These are phyloP conservation scores for Arremon aurantiirostris DNA, from an alignment of 2,797 vertebrate genomes.

Conservation along the genomic window DNA sequence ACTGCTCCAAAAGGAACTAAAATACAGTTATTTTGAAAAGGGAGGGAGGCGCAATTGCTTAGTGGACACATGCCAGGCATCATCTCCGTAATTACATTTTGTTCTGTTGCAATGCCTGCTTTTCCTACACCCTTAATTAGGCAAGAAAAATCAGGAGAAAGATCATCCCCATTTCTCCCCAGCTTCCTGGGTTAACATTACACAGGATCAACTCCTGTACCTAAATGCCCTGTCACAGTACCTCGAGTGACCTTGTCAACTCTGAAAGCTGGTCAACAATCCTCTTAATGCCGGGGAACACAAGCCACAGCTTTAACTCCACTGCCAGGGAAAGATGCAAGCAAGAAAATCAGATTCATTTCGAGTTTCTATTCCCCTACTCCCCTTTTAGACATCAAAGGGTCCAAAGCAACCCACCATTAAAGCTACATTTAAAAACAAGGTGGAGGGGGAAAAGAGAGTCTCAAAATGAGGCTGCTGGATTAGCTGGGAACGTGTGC, in stretches of 20 bases:
- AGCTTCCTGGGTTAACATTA: slow-evolving; percentile 18
- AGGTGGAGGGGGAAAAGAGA: rapidly evolving
- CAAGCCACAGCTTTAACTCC: slow-evolving; percentile 9
- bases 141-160: slow-evolving; percentile 35
- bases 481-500: not conserved
- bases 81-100: slow-evolving; percentile 53
- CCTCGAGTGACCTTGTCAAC: slow-evolving; percentile 70
- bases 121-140: slow-evolving; percentile 57
- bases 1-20: slow-evolving; percentile 9
- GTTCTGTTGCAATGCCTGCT: slow-evolving; percentile 46
- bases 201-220: slow-evolving; percentile 40
- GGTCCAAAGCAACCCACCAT: not conserved
- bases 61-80: slow-evolving; percentile 45
- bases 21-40: not conserved
- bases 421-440: slow-evolving; percentile 7
- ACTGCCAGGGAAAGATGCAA: not conserved
- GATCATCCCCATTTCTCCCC: slow-evolving; percentile 21
- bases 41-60: not conserved
- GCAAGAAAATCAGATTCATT: slow-evolving; percentile 36
- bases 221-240: slow-evolving; percentile 49
- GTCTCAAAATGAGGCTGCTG: not conserved
- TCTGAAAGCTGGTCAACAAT: slow-evolving; percentile 64
- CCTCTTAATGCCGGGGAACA: slow-evolving; percentile 44
- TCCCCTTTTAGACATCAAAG: not conserved
- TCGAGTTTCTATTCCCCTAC: not conserved